These are phyloP conservation scores for Paedocypris sp. DNA, from an alignment of 2,113 vertebrate species.

Conservation along the genomic window DNA sequence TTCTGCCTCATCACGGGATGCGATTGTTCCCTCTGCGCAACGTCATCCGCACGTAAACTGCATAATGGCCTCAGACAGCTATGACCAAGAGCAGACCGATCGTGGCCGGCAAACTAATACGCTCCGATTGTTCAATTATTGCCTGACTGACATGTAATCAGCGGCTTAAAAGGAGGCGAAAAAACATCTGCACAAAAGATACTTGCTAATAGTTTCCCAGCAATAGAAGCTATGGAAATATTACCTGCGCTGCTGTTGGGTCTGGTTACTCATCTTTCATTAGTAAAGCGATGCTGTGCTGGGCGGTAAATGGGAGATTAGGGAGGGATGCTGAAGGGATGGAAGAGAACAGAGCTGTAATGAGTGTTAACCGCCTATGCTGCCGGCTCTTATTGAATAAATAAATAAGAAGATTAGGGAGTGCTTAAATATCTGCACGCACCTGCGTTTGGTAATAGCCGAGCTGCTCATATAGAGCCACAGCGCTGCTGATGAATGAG, in stretches of 20 bases:
- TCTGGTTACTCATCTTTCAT: not conserved
- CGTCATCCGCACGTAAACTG: slow-evolving; percentile 17
- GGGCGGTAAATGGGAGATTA: slow-evolving; percentile 21
- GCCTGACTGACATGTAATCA: slow-evolving; percentile 13
- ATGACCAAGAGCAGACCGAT: not conserved
- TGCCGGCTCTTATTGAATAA: slow-evolving; percentile 34
- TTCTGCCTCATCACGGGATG: slow-evolving; percentile 1
- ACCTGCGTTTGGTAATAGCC: slow-evolving; percentile 4
- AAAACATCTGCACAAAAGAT: not conserved
- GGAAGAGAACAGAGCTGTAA: slow-evolving; percentile 11
- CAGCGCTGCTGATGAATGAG: slow-evolving; percentile 1
- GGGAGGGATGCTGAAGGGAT: not conserved
- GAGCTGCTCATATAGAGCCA: slow-evolving; percentile 11
- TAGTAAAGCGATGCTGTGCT: slow-evolving; percentile 5
- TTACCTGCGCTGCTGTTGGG: slow-evolving; percentile 1
- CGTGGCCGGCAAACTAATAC: not conserved
- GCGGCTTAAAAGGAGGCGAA: not conserved
- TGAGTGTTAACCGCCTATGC: slow-evolving; percentile 25
- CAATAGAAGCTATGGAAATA: not conserved
- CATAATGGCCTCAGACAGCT: slow-evolving; percentile 7
- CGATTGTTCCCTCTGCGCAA: not conserved
- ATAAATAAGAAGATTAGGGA: slow-evolving; percentile 37
- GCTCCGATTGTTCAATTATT: not conserved
- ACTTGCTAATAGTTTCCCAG: not conserved
- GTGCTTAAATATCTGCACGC: slow-evolving; percentile 11